A percentile compares a stretch with the other conserved stretches of the same genome.
These are phyloP conservation scores for Sinotaia quadrata DNA, from an alignment of 2,888 invertebrate genomes.

Conservation along the genomic window DNA sequence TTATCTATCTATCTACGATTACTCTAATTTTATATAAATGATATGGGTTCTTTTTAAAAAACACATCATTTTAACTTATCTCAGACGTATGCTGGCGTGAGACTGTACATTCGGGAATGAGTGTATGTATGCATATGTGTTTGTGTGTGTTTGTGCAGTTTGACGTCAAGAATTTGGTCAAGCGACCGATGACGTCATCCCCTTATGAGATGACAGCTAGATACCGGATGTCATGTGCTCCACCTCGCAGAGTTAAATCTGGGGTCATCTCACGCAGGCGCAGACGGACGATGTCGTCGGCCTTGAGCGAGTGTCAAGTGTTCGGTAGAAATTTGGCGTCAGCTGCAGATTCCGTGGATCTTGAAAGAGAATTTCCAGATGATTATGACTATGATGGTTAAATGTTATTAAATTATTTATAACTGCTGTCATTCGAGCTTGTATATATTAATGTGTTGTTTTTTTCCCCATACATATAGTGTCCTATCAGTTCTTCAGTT, in stretches of 20 bases:
- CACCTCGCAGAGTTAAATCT: slow-evolving; percentile 38
- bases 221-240: slow-evolving; percentile 45
- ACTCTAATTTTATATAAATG: too few relatives aligned
- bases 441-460: too few relatives aligned
- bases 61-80: too few relatives aligned
- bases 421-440: too few relatives aligned
- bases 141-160: slow-evolving; percentile 37
- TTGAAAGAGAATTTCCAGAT: slow-evolving; percentile 43
- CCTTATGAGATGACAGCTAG: slow-evolving; percentile 53
- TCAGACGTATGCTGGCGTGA: too few relatives aligned
- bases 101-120: too few relatives aligned
- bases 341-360: slow-evolving; percentile 40
- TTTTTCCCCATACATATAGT: too few relatives aligned
- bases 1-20: too few relatives aligned
- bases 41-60: too few relatives aligned
- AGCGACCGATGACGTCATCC: slow-evolving; percentile 49
- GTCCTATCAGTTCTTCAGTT: too few relatives aligned
- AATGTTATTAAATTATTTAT: too few relatives aligned
- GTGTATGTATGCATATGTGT: too few relatives aligned
- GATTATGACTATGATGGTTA: slow-evolving; percentile 53
- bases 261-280: slow-evolving; percentile 37
- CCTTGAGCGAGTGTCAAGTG: slow-evolving; percentile 41
- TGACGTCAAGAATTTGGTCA: slow-evolving; percentile 52
- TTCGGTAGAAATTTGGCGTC: slow-evolving; percentile 42
- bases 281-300: slow-evolving; percentile 28